Evolutionary conservation across 2,113 vertebrate species (phyloP), one percentile per base, ranked within the genome.

Genomic region (Abramis brama): DNA sequence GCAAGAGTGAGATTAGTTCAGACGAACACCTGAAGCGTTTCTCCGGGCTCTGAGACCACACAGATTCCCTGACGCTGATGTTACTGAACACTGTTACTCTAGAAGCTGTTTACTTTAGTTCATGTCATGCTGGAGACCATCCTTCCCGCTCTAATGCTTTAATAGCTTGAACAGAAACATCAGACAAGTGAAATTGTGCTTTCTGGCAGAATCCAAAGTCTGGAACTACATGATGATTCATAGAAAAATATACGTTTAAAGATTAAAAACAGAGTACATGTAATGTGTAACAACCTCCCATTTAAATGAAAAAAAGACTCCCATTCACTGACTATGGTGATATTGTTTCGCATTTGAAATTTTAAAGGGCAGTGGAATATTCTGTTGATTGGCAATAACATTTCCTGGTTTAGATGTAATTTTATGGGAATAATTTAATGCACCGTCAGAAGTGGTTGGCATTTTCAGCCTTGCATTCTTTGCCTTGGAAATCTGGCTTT

Each of bases 1-100:
- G 86, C 70, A 74, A 87, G 89, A 90, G 90, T 84, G 87, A 88
- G 90, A 93, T 90, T 86, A 88, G 59, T 84, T 59, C 85, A 87
- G 88, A 90, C 21, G 19, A 86, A 89, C 87, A 90, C 87, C 91
- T 88, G 86, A 90, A 88, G 90, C 86, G 91, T 91, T 92, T 89
- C 90, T 66, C 27, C 12, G 3, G 23, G 59, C 19, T n/a, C 57
- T 93, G 93, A 89, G 91, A 95, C 95, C 95, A 95, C 95, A 95
- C 94, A 95, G 90, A 91, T 66, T 88, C 88, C 86, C 89, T 47
- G 64, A 45, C 57, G 75, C 45, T 39, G 43, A 88, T 88, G 89
- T 82, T 90, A 82, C 89, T 89, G 93, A 93, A 93, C 91, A 92
- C 91, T 89, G 90, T 92, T 92, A 89, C 92, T 91, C 86, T 91